Conservation (phyloP, 2,797 vertebrate species). For the Aotus griseimembra region DNA sequence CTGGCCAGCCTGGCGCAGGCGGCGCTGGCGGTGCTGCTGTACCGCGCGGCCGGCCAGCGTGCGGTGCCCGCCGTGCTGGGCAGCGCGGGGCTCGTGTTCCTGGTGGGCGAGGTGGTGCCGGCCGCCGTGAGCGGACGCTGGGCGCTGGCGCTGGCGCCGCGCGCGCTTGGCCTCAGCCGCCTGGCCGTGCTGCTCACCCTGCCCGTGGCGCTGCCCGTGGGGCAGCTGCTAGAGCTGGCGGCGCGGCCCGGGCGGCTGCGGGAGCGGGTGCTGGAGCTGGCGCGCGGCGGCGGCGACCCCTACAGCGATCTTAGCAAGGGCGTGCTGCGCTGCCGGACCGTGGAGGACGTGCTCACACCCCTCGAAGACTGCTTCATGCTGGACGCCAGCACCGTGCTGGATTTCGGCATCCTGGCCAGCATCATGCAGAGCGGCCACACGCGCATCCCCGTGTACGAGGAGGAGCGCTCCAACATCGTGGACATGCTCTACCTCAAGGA, state of each 20-base stretch:
- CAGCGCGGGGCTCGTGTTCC: slow-evolving; percentile 88
- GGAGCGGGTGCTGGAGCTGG: slow-evolving; percentile 81
- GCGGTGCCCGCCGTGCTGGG: slow-evolving; percentile 86
- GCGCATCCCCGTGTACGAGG: slow-evolving; percentile 94
- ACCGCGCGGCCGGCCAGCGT: slow-evolving; percentile 85
- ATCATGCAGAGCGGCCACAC: slow-evolving; percentile 97
- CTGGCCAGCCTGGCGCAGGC: slow-evolving; percentile 89
- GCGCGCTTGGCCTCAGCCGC: slow-evolving; percentile 91
- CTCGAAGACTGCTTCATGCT: slow-evolving; percentile 96
- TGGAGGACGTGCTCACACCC: slow-evolving; percentile 94
- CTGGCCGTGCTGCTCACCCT: slow-evolving; percentile 90
- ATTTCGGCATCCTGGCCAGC: slow-evolving; percentile 94
- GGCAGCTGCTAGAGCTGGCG: slow-evolving; percentile 90
- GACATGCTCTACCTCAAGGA: slow-evolving; percentile 95
- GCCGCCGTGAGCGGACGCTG: slow-evolving; percentile 91
- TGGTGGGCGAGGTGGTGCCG: slow-evolving; percentile 90
- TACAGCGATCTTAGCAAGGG: slow-evolving; percentile 94
- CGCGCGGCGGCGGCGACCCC: slow-evolving; percentile 90
- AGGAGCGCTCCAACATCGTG: slow-evolving; percentile 94
- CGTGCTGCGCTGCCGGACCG: slow-evolving; percentile 91
- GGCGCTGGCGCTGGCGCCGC: slow-evolving; percentile 90
- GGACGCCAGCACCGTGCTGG: slow-evolving; percentile 88
- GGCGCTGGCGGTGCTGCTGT: slow-evolving; percentile 89
- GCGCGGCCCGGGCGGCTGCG: slow-evolving; percentile 89
- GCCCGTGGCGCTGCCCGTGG: slow-evolving; percentile 91